Base-by-base conservation (phyloP, 1,140 invertebrate species). In the Psix sp. region DNA sequence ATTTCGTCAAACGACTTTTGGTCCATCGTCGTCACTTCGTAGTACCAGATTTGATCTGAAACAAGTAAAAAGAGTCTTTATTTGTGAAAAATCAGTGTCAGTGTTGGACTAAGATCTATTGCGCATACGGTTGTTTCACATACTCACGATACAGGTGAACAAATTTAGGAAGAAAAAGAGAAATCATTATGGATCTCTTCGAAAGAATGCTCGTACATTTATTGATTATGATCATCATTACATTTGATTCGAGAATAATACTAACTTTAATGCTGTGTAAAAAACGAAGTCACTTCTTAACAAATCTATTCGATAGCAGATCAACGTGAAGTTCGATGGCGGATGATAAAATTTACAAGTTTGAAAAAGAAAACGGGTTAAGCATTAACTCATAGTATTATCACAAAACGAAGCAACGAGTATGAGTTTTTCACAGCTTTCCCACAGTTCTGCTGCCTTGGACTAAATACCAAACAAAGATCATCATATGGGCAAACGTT, bases 191-290 rank as follows among this genome's bases (percentile, higher is more conserved):
- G 16, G 7, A 9, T 48, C 5, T 51, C 51, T 20, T 57, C 38
- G 68, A 72, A 72, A 65, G 60, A 39, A 56, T 51, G 31, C 3
- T 65, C 35, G 33, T 52, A 65, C 60, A 40, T 72, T 72, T 72
- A 72, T 72, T 65, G 16, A 59, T 52, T 59, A 63, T 63, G 56
- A 52, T 46, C 10, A 57, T 72, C 36, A 46, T 21, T 72, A 72
- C 68, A 72, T 65, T 72, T 59, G 20, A 72, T 49, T 72, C 11
- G n/a, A 57, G 49, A 52, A 56, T 71, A 71, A 62, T 57, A 63
- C 56, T 71, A 71, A 48, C 49, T 62, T 15, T 7, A 3, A 40
- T 56, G 26, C 33, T 36, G 15, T 35, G 43, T 71, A 71, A 42
- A 49, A 71, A 71, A 71, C 31, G 35, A 59, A 26, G 11, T 17